These are phyloP conservation scores for Acanthurus lineatus DNA, from an alignment of 2,797 vertebrate species.

Conservation along the genomic window DNA sequence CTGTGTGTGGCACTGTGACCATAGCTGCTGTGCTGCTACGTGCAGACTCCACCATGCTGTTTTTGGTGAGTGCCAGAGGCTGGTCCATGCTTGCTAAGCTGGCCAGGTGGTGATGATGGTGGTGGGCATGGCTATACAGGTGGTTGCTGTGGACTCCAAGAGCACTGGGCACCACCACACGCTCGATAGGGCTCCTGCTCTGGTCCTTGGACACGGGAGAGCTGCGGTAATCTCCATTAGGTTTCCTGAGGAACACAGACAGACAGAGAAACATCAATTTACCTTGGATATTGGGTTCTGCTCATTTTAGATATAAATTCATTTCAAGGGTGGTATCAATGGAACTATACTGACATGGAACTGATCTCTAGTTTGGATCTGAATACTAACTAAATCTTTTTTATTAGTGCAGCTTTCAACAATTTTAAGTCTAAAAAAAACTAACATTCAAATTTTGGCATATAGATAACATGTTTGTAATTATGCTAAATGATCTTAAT, in stretches of 20 bases:
- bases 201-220: slow-evolving; percentile 85
- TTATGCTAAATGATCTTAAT: not conserved
- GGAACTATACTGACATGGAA: not conserved
- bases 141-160: slow-evolving; percentile 90
- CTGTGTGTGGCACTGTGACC: slow-evolving; percentile 74
- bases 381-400: not conserved
- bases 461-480: not conserved
- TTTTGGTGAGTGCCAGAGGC: slow-evolving; percentile 98
- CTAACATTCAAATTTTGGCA: not conserved
- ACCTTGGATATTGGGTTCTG: not conserved
- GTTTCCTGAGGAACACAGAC: slow-evolving; percentile 85
- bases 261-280: not conserved
- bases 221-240: slow-evolving; percentile 94
- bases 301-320: not conserved
- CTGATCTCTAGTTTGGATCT: not conserved
- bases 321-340: not conserved
- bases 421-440: slow-evolving; percentile 1
- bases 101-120: slow-evolving; percentile 85
- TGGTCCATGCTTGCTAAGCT: slow-evolving; percentile 93
- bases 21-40: slow-evolving; percentile 73
- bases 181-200: slow-evolving; percentile 94
- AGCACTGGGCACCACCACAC: slow-evolving; percentile 85
- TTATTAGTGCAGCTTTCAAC: not conserved
- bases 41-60: slow-evolving; percentile 88
- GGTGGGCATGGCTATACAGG: slow-evolving; percentile 85